Percentiles rank a stretch among this genome's conserved stretches.
Conservation (phyloP, 2,888 invertebrate genomes). For the Drosophila rubida region DNA sequence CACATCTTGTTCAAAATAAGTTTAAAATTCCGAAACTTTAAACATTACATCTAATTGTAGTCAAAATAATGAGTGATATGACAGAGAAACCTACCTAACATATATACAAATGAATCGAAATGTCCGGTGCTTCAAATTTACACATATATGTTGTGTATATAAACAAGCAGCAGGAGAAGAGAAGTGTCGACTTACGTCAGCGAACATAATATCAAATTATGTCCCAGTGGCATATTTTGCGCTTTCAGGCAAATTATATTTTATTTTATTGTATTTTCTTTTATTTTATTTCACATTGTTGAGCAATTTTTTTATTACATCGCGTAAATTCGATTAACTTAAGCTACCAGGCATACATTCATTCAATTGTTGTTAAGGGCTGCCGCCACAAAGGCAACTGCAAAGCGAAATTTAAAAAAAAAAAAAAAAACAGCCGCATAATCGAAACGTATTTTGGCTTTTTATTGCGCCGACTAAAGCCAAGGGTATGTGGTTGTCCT, state of each 20-base stretch:
- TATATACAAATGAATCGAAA: background rate
- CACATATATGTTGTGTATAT: no score
- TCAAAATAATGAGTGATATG: background rate
- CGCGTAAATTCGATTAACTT: constrained; percentile 71
- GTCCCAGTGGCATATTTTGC: constrained; percentile 53
- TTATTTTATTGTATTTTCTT: constrained; percentile 49
- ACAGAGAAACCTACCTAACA: background rate
- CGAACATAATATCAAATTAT: constrained; percentile 8
- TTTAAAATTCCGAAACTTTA: background rate
- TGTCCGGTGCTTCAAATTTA: background rate
- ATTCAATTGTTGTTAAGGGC: constrained; percentile 71
- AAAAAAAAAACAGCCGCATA: constrained; percentile 51
- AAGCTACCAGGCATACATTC: constrained; percentile 38
- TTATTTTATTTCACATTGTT: constrained; percentile 22
- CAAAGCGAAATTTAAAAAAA: constrained; percentile 51
- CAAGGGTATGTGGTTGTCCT: constrained; percentile 25
- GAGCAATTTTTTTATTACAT: constrained; percentile 60
- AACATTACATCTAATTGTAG: background rate
- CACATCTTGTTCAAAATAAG: background rate
- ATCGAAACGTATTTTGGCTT: constrained; percentile 76
- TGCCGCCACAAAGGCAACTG: constrained; percentile 37
- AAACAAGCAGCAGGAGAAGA: constrained; percentile 18
- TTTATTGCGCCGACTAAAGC: constrained; percentile 68
- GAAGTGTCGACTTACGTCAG: background rate
- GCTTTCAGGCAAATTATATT: constrained; percentile 67